Conservation (phyloP, 2,888 invertebrate species). For the Alcis repandata region DNA sequence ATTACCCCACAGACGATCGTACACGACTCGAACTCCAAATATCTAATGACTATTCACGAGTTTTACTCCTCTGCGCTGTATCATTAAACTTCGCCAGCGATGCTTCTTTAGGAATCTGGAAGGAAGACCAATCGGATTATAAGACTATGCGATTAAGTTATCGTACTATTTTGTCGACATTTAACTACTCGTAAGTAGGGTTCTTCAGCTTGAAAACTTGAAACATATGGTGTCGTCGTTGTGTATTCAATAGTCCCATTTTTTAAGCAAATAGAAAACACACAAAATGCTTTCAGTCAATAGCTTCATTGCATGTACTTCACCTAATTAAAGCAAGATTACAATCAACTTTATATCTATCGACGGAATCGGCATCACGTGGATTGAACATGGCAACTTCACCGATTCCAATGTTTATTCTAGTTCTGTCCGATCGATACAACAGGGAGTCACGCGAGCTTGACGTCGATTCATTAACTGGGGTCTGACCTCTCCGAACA, state of each 20-base stretch:
- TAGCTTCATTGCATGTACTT: conserved; percentile 35
- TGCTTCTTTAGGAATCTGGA: conserved; percentile 32
- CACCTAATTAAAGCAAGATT: conserved; percentile 37
- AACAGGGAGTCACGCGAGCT: conserved; percentile 67
- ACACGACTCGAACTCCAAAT: conserved; percentile 61
- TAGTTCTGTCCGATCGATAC: conserved; percentile 59
- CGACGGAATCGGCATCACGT: conserved; percentile 45
- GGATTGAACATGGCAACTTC: conserved; percentile 45
- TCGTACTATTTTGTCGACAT: conserved; percentile 15
- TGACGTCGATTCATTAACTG: conserved; percentile 61
- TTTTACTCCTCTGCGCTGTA: conserved; percentile 30
- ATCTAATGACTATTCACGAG: conserved; percentile 51
- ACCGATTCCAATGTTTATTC: conserved; percentile 54
- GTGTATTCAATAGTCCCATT: not conserved
- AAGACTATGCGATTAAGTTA: conserved; percentile 29
- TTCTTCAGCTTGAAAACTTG: not conserved
- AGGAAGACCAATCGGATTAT: conserved; percentile 35
- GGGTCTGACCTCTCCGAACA: conserved; percentile 52
- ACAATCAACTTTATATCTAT: conserved; percentile 42
- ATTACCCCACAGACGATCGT: conserved; percentile 63
- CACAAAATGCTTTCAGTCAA: conserved; percentile 3
- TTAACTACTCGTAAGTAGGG: not conserved
- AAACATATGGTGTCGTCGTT: not conserved
- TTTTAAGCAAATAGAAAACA: not conserved
- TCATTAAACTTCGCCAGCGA: conserved; percentile 35